Base-by-base conservation (phyloP, 92 coral and sea anemone species). In the Montipora capitata region DNA sequence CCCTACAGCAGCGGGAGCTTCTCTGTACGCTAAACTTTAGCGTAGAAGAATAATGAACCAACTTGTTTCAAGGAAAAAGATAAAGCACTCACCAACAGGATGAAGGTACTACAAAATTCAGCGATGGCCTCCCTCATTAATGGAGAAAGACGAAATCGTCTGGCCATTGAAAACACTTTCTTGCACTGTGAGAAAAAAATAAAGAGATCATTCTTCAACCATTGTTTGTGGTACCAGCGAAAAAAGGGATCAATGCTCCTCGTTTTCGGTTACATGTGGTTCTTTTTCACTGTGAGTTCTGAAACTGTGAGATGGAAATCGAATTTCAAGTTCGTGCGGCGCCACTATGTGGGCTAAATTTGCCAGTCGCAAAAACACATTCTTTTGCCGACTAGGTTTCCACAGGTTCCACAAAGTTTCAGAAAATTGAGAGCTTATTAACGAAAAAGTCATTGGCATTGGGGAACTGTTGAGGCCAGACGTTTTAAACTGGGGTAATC, bases 81-180 rank as follows among this genome's bases (percentile, higher is more conserved):
- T 27, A 27, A 27, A 27, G 18, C 14, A 67, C 96, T 93, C 68
- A 95, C 98, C 90, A 93, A 74, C 77, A 95, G 88, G 43, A 95
- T 95, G 67, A 93, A 95, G 8, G 98, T 95, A 18, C 91, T 69
- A 52, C 92, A 83, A 67, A 95, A 95, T 67, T 95, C 98, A 7
- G 98, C 96, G 16, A 93, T 82, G 7, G 92, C 96, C 54, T 93
- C 91, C 62, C 94, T 90, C 84, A 91, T 71, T 90, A 92, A 69
- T 10, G 86, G 83, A 18, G 96, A 94, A 12, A 85, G 72, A 44
- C 91, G 89, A 42, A 85, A 76, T 51, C 89, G 87, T 14, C 17
- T 75, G 14, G 72, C 79, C 85, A 81, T 81, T 67, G 5, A 4
- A 27, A 38, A 51, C 4, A 14, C 66, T 51, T 15, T n/a, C 40